Base-by-base conservation (phyloP, 2,113 vertebrate genomes). In the Takifugu flavidus region DNA sequence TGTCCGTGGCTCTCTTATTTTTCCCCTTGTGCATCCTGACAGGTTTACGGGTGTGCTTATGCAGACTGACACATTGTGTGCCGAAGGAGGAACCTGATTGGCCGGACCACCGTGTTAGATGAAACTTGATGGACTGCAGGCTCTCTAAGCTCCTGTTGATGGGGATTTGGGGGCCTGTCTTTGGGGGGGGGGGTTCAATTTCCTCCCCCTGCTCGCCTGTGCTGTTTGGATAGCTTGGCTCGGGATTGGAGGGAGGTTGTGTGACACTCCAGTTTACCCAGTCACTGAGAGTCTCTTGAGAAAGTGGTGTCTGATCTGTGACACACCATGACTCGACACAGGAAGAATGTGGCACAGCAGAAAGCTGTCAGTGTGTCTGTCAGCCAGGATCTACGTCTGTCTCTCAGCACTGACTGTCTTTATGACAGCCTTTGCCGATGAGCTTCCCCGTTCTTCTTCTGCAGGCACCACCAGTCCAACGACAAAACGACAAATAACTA, bases 41-140 rank as follows among this genome's bases (percentile, higher is more conserved):
- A 65, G 66, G 57, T 78, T 83, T 59, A 50, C n/a, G 6, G 54
- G 58, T 59, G 51, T 13, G 49, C 53, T 54, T 52, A 46, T 43
- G 60, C 53, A 62, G 70, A 62, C 39, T 49, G 25, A 11, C 2
- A 6, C 43, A 26, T 25, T 52, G 59, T 53, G 28, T 56, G 64
- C 46, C 2, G 31, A 76, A 65, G 69, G 56, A 75, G 67, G 68
- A 67, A 79, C 63, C 82, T 83, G 78, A 80, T 86, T 86, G 85
- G 84, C 63, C 11, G 46, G 88, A 86, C 88, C 85, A 86, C 86
- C 83, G 74, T 72, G 69, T 79, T 83, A 81, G 86, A 86, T 83
- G 85, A 89, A 88, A 83, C 83, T 83, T 86, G 86, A 88, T 84
- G 84, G 87, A 84, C 77, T 84, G 76, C 87, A 87, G 86, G 72